These are phyloP conservation scores for Halcyon smyrnensis DNA, from an alignment of 2,797 vertebrate species.

Conservation along the genomic window DNA sequence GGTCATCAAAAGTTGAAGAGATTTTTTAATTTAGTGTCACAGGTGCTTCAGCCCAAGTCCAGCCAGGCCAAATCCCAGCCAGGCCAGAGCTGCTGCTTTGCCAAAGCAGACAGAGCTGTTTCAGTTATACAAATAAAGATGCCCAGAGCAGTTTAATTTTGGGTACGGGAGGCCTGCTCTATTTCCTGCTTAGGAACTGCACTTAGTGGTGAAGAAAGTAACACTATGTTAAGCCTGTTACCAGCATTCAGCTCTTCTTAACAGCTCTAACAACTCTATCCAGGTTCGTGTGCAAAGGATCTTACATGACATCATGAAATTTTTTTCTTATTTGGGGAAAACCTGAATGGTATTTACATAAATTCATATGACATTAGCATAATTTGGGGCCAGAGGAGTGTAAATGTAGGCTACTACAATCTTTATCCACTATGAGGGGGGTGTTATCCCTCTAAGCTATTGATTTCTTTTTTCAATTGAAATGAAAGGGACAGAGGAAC, in stretches of 20 bases:
- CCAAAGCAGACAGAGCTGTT: background rate
- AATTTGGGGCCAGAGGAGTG: background rate
- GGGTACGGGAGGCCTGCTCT: background rate
- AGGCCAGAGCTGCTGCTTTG: background rate
- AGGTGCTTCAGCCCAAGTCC: background rate
- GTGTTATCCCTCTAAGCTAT: background rate
- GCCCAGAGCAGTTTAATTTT: background rate
- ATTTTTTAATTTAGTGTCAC: background rate
- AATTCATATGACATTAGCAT: background rate
- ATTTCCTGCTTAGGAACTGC: background rate
- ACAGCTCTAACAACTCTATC: background rate
- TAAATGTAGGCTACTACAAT: background rate
- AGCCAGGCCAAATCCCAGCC: background rate
- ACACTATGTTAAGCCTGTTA: background rate
- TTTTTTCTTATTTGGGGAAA: background rate
- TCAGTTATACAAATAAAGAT: background rate
- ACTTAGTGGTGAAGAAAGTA: background rate
- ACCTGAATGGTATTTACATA: background rate
- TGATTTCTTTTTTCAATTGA: background rate
- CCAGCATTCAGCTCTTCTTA: background rate
- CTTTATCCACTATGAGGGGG: rapidly evolving
- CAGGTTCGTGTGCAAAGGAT: background rate
- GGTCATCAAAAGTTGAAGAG: background rate
- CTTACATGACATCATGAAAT: background rate
- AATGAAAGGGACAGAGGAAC: background rate